phyloP scores from a whole-genome alignment of 2,113 vertebrate species.

The Rhea americana region DNA sequence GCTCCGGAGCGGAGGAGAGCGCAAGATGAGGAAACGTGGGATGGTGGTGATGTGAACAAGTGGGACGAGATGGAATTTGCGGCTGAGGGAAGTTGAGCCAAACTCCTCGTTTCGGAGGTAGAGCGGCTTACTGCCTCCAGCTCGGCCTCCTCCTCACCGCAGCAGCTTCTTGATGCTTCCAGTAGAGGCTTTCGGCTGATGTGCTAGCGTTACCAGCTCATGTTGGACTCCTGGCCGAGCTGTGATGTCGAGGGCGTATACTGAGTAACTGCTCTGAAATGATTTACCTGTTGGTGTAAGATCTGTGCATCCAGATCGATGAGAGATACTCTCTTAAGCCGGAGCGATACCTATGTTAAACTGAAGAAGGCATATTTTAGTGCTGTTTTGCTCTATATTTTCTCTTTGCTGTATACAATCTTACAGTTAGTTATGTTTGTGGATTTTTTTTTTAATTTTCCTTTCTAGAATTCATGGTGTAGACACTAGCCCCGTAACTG shows the following conservation, averaged over 20 bases:
- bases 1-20: neutral
- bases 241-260: fast-evolving
- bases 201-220: neutral
- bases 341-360: neutral
- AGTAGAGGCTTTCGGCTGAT: neutral
- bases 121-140: neutral
- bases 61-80: neutral
- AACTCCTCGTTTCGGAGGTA: neutral
- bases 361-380: neutral
- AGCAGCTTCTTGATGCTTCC: no score
- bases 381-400: fast-evolving
- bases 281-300: neutral
- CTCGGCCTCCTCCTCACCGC: neutral
- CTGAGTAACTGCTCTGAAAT: neutral
- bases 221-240: neutral
- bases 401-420: neutral
- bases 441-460: no score
- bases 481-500: no score
- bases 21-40: neutral
- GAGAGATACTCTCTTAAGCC: neutral
- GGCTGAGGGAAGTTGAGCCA: neutral
- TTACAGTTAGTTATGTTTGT: no score
- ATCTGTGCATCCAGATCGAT: neutral
- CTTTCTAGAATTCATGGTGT: neutral
- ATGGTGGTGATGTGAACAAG: neutral